Percentiles rank a stretch among this genome's conserved stretches.
Conservation (phyloP, 2,113 vertebrate genomes). For the Protobothrops flavoviridis region DNA sequence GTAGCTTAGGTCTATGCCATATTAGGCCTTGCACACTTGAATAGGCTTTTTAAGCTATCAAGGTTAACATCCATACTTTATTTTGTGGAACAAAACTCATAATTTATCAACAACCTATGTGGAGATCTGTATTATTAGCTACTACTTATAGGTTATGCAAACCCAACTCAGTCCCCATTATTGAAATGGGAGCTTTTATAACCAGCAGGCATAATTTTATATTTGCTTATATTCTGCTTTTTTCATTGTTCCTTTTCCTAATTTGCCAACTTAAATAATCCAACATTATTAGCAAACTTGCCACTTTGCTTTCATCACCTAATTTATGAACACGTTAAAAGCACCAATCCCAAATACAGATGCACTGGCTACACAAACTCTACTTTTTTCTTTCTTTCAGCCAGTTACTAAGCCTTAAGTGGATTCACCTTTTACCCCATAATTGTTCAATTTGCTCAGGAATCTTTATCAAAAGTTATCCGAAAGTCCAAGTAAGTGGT, state of each 20-base stretch:
- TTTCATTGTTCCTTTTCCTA: not conserved
- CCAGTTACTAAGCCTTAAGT: not conserved
- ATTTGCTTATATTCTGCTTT: not conserved
- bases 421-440: not conserved
- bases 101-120: not conserved
- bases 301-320: not conserved
- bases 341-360: not conserved
- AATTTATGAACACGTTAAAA: not conserved
- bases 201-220: not conserved
- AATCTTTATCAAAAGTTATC: not conserved
- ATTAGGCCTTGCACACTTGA: not conserved
- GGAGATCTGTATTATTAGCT: not conserved
- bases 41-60: not conserved
- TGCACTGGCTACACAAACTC: not conserved
- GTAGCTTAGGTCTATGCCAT: not conserved
- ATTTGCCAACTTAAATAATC: not conserved
- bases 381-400: not conserved
- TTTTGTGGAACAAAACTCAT: not conserved
- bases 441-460: not conserved
- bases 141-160: not conserved
- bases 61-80: not conserved
- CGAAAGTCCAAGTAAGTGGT: not conserved
- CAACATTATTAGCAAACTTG: not conserved
- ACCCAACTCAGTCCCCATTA: not conserved
- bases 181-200: not conserved